A percentile compares a stretch with the other conserved stretches of the same genome.
Evolutionary conservation across 2,888 invertebrate species (phyloP).

Genomic region (Mythimna ferrago): DNA sequence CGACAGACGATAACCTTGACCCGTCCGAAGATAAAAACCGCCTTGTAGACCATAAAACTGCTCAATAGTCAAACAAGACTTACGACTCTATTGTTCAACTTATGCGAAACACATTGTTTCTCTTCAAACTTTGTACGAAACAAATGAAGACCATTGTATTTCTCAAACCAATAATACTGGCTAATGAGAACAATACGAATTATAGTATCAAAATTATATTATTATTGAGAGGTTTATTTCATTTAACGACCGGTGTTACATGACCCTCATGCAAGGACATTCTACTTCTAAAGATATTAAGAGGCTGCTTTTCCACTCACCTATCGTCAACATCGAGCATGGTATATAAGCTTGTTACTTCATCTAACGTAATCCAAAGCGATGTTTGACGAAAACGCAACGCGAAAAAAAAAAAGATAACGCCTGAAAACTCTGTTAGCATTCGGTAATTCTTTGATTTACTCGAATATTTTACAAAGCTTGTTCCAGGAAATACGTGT

Average conservation of each 20-base stretch:
- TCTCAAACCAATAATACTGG: background rate
- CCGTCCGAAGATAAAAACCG: slow-evolving; percentile 45
- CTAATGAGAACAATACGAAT: slow-evolving; percentile 4
- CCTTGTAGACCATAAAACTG: slow-evolving; percentile 22
- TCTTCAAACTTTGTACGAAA: slow-evolving; percentile 31
- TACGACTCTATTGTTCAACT: slow-evolving; percentile 44
- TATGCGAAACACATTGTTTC: slow-evolving; percentile 22
- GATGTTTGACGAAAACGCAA: too few relatives aligned
- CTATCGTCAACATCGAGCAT: too few relatives aligned
- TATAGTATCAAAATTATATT: background rate
- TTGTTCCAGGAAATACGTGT: too few relatives aligned
- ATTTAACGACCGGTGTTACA: background rate
- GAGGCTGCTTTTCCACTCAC: too few relatives aligned
- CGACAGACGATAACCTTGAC: slow-evolving; percentile 56
- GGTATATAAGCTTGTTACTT: too few relatives aligned
- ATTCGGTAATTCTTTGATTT: too few relatives aligned
- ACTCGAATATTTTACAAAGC: too few relatives aligned
- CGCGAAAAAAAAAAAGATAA: too few relatives aligned
- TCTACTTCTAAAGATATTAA: background rate
- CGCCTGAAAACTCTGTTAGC: too few relatives aligned
- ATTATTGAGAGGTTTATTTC: background rate
- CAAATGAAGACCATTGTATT: slow-evolving; percentile 8
- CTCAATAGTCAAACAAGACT: slow-evolving; percentile 27
- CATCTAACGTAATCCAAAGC: too few relatives aligned
- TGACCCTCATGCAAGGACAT: slow-evolving; percentile 1